Conservation (phyloP, 2,888 invertebrate species). For the Sphinx pinastri region DNA sequence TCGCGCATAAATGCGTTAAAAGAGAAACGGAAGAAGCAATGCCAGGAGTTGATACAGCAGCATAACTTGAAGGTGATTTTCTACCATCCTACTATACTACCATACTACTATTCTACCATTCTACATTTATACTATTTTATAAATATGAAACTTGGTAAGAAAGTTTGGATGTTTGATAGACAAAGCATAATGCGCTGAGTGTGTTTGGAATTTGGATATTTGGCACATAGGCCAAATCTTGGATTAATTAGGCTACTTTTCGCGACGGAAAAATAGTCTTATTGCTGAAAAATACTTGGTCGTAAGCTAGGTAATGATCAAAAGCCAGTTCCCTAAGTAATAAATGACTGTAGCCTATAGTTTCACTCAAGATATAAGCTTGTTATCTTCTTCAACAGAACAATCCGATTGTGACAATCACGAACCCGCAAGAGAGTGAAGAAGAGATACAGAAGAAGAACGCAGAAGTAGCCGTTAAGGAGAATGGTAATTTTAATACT, state of each 20-base stretch:
- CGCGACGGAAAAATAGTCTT: too few species aligned
- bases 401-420: constrained; percentile 78
- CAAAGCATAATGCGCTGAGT: too few species aligned
- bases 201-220: too few species aligned
- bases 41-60: constrained; percentile 68
- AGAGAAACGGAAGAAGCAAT: constrained; percentile 60
- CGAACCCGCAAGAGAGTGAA: constrained; percentile 75
- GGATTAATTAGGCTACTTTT: too few species aligned
- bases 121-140: not conserved
- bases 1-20: constrained; percentile 84
- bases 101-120: not conserved
- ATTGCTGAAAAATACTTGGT: too few species aligned
- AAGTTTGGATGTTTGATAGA: too few species aligned
- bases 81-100: not conserved
- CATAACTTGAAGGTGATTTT: constrained; percentile 66
- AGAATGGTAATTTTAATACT: constrained; percentile 61
- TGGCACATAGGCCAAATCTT: too few species aligned
- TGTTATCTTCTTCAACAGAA: constrained; percentile 50
- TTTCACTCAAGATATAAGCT: too few species aligned
- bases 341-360: too few species aligned
- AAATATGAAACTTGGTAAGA: too few species aligned
- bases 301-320: too few species aligned
- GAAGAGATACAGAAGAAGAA: constrained; percentile 73
- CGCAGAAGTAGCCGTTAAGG: constrained; percentile 56
- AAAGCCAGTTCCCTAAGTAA: too few species aligned